Base-by-base conservation (phyloP, 2,113 vertebrate genomes). In the Mobula hypostoma region DNA sequence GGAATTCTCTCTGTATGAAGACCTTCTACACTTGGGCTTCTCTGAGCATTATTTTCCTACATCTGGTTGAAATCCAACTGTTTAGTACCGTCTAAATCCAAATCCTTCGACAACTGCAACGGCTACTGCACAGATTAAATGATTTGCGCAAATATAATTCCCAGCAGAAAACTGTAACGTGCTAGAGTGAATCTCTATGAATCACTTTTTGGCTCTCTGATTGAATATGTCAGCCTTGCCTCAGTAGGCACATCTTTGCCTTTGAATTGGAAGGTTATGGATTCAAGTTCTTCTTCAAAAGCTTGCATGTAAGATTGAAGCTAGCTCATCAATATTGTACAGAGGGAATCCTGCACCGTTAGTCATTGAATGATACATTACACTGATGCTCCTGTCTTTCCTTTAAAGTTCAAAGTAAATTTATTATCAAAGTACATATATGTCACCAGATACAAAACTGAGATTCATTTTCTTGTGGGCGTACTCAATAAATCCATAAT, bases 81-180 rank as follows among this genome's bases (percentile, higher is more conserved):
- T 88, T 15, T 88, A 14, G 29, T 66, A 66, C 66, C 85, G n/a
- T 88, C 85, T 19, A 88, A 66, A 88, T 66, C 61, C 29, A 66
- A 87, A 61, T 87, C 56, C 27, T 87, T 87, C 83, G 61, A 87
- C 83, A 87, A 61, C 56, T 87, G 83, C 83, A 61, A 56, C 24
- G 58, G 82, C 21, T 56, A 7, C 58, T 87, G 21, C 56, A 87
- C 8, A 5, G 58, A 87, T 87, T 87, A 87, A 87, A 61, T 87
- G 83, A 87, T 27, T 87, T 87, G 27, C 24, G 29, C 27, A 87
- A 58, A 87, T 56, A 21, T 56, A 87, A 87, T 87, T 87, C 48
- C 12, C 48, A 61, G 83, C 58, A 61, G 11, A 87, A 24, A 87
- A 29, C 83, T 61, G 14, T 56, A 63, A 63, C 24, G 63, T 27